Evolutionary conservation across 2,888 invertebrate genomes (phyloP).

Genomic region (Alentia gelatinosa): DNA sequence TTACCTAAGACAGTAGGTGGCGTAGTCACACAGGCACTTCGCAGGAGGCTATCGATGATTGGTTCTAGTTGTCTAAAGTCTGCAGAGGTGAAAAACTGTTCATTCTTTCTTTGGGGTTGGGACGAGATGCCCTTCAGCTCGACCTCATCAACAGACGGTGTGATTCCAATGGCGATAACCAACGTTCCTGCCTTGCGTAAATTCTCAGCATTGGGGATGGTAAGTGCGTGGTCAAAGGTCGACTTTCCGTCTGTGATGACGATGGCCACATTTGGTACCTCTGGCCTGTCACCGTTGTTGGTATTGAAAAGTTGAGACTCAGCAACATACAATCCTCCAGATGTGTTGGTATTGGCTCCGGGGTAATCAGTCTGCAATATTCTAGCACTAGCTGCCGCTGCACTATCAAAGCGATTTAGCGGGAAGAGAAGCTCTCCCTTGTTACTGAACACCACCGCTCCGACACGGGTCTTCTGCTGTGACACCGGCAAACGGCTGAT

Average conservation of each 20-base stretch:
- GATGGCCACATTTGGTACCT: slow-evolving; percentile 28
- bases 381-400: not conserved
- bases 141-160: slow-evolving; percentile 10
- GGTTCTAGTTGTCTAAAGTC: slow-evolving; percentile 39
- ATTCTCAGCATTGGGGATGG: slow-evolving; percentile 47
- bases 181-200: slow-evolving; percentile 16
- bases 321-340: not conserved
- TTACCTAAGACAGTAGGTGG: not conserved
- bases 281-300: slow-evolving; percentile 33
- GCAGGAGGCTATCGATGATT: not conserved
- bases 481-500: slow-evolving; percentile 42
- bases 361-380: slow-evolving; percentile 54
- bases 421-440: slow-evolving; percentile 36
- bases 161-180: slow-evolving; percentile 48
- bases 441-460: slow-evolving; percentile 55
- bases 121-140: slow-evolving; percentile 54
- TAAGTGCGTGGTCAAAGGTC: slow-evolving; percentile 21
- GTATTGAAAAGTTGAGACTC: not conserved
- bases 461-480: slow-evolving; percentile 1
- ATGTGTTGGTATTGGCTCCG: slow-evolving; percentile 56
- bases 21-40: not conserved
- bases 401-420: slow-evolving; percentile 7
- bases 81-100: slow-evolving; percentile 39
- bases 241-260: slow-evolving; percentile 57
- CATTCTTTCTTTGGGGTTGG: slow-evolving; percentile 3